A percentile compares a stretch with the other conserved stretches of the same genome.
Evolutionary conservation across 2,888 invertebrate genomes (phyloP).

Genomic region (Latrodectus elegans): DNA sequence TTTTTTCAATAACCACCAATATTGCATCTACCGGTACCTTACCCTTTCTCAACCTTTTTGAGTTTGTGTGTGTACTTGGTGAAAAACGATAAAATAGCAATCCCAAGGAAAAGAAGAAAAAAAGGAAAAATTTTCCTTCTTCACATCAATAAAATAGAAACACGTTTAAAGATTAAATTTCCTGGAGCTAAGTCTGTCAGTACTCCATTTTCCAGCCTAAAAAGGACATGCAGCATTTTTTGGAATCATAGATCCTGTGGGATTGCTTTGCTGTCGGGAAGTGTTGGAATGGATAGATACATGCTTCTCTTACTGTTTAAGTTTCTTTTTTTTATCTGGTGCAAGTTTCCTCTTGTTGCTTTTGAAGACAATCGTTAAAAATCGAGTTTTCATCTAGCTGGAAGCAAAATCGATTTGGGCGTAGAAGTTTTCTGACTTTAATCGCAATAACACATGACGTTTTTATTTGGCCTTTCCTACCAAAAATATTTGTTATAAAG

Average conservation of each 20-base stretch:
- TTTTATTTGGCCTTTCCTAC: too few relatives aligned
- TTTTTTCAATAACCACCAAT: slow-evolving; percentile 59
- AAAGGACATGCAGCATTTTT: slow-evolving; percentile 44
- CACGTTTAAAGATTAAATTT: slow-evolving; percentile 59
- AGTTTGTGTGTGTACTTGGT: slow-evolving; percentile 15
- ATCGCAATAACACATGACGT: too few relatives aligned
- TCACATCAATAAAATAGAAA: slow-evolving; percentile 43
- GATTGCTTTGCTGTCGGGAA: slow-evolving; percentile 1
- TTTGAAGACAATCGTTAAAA: slow-evolving; percentile 23
- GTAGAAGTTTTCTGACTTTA: too few relatives aligned
- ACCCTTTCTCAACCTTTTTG: background rate
- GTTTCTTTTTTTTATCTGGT: too few relatives aligned
- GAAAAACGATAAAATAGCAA: slow-evolving; percentile 40
- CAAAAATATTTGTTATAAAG: too few relatives aligned
- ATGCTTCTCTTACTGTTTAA: background rate
- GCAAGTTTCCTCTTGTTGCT: background rate
- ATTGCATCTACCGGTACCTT: slow-evolving; percentile 34
- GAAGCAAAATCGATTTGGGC: background rate
- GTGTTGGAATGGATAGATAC: slow-evolving; percentile 21
- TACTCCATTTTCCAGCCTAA: slow-evolving; percentile 40
- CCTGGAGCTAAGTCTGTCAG: slow-evolving; percentile 52
- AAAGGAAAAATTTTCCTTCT: background rate
- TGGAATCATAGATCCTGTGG: slow-evolving; percentile 43
- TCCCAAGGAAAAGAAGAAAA: slow-evolving; percentile 4
- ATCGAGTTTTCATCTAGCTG: slow-evolving; percentile 14